Evolutionary conservation across 2,888 invertebrate species (phyloP).

Genomic region (Caenorhabditis angaria): DNA sequence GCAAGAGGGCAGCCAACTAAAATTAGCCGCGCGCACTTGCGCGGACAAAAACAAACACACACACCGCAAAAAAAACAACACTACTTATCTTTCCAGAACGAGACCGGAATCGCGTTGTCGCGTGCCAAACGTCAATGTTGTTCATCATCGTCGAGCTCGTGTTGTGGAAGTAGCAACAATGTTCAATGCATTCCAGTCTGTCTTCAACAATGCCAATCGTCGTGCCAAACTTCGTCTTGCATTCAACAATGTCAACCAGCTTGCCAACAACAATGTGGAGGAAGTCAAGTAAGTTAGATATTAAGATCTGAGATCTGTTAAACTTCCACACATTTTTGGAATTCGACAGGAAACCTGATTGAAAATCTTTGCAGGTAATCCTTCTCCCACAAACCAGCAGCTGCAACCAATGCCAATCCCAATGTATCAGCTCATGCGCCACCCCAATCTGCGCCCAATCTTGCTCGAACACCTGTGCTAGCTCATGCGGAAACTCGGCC

Average conservation of each 20-base stretch:
- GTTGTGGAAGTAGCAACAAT: constrained; percentile 46
- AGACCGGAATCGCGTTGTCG: constrained; percentile 43
- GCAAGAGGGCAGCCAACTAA: not conserved
- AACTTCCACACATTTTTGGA: not conserved
- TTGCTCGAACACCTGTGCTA: constrained; percentile 43
- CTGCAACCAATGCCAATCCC: constrained; percentile 59
- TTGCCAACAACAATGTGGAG: constrained; percentile 58
- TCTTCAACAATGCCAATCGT: constrained; percentile 56
- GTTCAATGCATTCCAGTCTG: constrained; percentile 54
- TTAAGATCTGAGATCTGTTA: not conserved
- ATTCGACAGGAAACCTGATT: too few relatives aligned
- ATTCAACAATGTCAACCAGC: constrained; percentile 52
- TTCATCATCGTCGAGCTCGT: constrained; percentile 48
- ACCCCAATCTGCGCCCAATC: constrained; percentile 52
- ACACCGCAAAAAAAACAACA: not conserved
- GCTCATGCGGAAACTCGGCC: constrained; percentile 43
- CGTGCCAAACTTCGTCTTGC: constrained; percentile 48
- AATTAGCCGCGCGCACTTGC: not conserved
- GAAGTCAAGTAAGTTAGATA: constrained; percentile 6
- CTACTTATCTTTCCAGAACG: constrained; percentile 28
- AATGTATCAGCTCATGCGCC: constrained; percentile 48
- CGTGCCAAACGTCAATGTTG: constrained; percentile 64
- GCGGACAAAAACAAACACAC: not conserved
- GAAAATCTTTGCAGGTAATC: constrained; percentile 38
- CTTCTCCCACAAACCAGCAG: constrained; percentile 42